Base-by-base conservation (phyloP, 2,888 invertebrate genomes). In the Pecten maximus region DNA sequence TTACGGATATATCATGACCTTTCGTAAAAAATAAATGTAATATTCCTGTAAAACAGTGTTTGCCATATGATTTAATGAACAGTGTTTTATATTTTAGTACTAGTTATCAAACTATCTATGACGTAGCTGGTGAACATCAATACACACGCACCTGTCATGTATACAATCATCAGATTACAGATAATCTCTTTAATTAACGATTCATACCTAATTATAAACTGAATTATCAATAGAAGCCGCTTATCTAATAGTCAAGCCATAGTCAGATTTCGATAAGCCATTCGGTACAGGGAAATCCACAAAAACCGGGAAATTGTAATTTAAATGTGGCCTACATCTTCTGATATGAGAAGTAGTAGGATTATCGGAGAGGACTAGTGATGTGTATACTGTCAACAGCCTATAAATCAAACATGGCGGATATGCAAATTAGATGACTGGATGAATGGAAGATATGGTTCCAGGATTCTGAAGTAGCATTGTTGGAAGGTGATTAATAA, bases 381-480 rank as follows among this genome's bases (percentile, higher is more conserved):
- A 28, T 35, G 74, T 74, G 35, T 28, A 35, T 23, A 74, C 74
- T 74, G 74, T 74, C 74, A 74, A 2, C 74, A 74, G 15, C 74
- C 74, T 74, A 74, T 74, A 74, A 74, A 74, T 74, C 74, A 74
- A 74, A 74, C 15, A 74, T 74, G 74, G 74, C 1, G 74, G 35
- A 74, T 74, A 74, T 74, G 74, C 74, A 74, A 74, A 74, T 74
- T 74, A 74, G 16, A 0, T 74, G 74, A 74, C 74, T 28, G 74
- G 74, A 28, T 74, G 74, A 74, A 74, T 74, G 35, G 74, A 74
- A 74, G 74, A 28, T 35, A 74, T 74, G 74, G 74, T 74, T 74
- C 74, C 74, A 74, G 74, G 28, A 74, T 74, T 74, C 74, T 74
- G 74, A 74, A 74, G 74, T 74, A 74, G 28, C 19, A 74, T 74